Base-by-base conservation (phyloP, 2,888 invertebrate genomes). In the Gortyna flavago region DNA sequence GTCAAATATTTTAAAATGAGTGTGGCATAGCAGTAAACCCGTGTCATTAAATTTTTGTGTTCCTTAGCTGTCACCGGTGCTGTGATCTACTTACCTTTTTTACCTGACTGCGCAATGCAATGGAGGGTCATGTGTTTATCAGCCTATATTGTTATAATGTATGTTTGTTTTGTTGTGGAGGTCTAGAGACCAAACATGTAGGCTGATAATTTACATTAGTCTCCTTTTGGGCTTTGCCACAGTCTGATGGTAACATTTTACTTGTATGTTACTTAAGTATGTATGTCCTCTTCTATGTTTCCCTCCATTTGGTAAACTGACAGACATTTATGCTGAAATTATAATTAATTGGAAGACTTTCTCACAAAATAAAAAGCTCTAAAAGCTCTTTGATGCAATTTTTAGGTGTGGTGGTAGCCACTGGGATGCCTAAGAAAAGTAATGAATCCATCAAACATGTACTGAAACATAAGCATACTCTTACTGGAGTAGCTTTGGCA, bases 401-500 rank as follows among this genome's bases (percentile, higher is more conserved):
- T 48, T 98, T 98, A 95, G 98, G 98, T 79, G 97, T 97, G 7
- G 94, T 99, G 72, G 98, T 98, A 84, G 99, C 99, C n/a, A 98
- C 98, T 9, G 98, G 97, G 89, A 95, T 97, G 92, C 93, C 97
- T n/a, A 95, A 97, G 71, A 97, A 97, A 81, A 97, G 98, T 91
- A 95, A 97, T 83, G 95, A 97, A 72, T 98, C 97, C 72, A 97
- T 98, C 32, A 95, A 97, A 84, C 97, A 97, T 80, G 90, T 97
- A 77, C 94, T 98, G 48, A 94, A 96, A 70, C 94, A 97, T 83
- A 94, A 93, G 25, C 93, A 97, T 35, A 92, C 96, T 76, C 93
- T 98, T 73, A 95, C 95, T 76, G 99, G 99, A 5, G 98, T 98
- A 92, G 97, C 98, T 3, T 97, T 99, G 65, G 98, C 98, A 91